These are phyloP conservation scores for Dryobotodes eremita DNA, from an alignment of 2,888 invertebrate genomes.

Conservation along the genomic window DNA sequence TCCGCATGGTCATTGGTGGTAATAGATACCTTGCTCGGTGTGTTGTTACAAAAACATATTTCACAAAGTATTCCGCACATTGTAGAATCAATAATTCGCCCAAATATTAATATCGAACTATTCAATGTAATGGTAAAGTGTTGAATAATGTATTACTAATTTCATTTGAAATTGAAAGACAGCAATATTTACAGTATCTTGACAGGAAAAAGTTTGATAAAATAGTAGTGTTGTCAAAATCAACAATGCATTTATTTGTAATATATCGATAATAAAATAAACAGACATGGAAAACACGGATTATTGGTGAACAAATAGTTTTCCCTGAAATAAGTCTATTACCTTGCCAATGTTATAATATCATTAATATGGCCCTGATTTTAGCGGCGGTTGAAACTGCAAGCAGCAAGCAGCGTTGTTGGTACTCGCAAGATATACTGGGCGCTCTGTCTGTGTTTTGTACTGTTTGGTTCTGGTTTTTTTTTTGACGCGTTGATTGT, in stretches of 20 bases:
- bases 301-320: not conserved
- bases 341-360: not conserved
- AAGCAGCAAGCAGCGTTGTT: not conserved
- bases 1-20: not conserved
- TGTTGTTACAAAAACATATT: conserved; percentile 73
- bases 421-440: not conserved
- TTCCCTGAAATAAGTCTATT: not conserved
- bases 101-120: not conserved
- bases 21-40: conserved; percentile 65
- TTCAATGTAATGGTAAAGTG: not conserved
- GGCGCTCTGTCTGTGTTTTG: conserved; percentile 4
- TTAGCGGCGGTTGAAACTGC: not conserved
- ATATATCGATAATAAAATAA: not conserved
- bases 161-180: too few relatives aligned
- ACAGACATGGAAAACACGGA: not conserved
- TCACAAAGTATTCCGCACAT: conserved; percentile 91
- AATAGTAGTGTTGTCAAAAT: conserved; percentile 1
- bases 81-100: not conserved
- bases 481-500: conserved; percentile 24
- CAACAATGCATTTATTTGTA: not conserved
- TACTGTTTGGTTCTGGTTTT: conserved; percentile 11
- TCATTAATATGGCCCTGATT: too few relatives aligned
- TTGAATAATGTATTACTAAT: not conserved
- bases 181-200: conserved; percentile 4
- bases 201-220: not conserved